Base-by-base conservation (phyloP, 2,797 vertebrate species). In the Myripristis murdjan region DNA sequence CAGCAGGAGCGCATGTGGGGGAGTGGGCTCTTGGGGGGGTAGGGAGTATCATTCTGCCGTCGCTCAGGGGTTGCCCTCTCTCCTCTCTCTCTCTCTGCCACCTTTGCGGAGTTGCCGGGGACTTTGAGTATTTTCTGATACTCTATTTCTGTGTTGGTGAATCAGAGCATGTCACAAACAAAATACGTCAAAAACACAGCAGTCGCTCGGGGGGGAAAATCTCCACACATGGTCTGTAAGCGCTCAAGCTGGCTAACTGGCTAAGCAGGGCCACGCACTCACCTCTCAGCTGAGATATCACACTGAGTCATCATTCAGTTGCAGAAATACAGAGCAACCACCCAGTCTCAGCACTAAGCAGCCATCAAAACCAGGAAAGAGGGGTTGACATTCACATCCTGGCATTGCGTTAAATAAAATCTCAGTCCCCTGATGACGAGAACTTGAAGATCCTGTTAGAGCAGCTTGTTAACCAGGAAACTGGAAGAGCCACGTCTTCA, bases 131-230 rank as follows among this genome's bases (percentile, higher is more conserved):
- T 68, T 82, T 74, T 76, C 23, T 67, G 20, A 43, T 54, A 37
- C 61, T 78, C 70, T 89, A 83, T 86, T 90, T 87, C 71, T 75
- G 76, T 75, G 64, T 41, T 60, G 15, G 49, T 89, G 88, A 87
- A 72, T 89, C 87, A 83, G 44, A 59, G 73, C 28, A 54, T 62
- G 73, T 76, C 81, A 82, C 23, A 71, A 77, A 75, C n/a, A 62
- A 54, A 77, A 75, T 46, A 62, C 23, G 33, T 74, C 68, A 74
- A 66, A 73, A 66, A 47, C 39, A 43, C 49, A 37, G 28, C 43
- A 31, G 24, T 31, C 49, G n/a, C 26, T n/a, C 11, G 18, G 6
- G 52, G 52, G 65, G 39, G 7, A 59, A 31, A 44, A 60, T 60
- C 41, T 64, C 55, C 22, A 11, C 37, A 33, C 16, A 9, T n/a